Evolutionary conservation across 1,140 invertebrate species (phyloP), one percentile per base, ranked within the genome.

Genomic region (Sminthurides bifidus): DNA sequence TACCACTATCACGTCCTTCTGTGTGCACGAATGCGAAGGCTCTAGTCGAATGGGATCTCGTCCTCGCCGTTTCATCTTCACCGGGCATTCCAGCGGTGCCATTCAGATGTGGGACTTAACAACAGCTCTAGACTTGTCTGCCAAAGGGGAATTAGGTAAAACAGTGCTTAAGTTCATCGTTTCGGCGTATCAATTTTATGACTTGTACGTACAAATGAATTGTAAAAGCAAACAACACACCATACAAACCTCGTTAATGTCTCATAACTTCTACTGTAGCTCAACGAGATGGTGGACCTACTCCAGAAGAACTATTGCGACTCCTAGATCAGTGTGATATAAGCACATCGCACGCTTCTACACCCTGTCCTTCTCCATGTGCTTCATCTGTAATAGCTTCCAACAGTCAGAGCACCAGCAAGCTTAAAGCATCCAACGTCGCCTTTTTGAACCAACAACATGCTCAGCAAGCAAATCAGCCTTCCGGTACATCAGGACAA

Each of bases 71-170:
- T 91, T 94, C 67, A 84, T 98, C 65, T 86, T 98, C 63, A 95
- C 92, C 17, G 94, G 93, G 4, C 93, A 97, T 70, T 81, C 83
- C 17, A 94, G 90, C 69, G 93, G 94, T 44, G 84, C 85, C 48
- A 85, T 96, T 64, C 92, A 96, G 76, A 92, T 97, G 86, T 98
- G 92, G 92, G 93, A 98, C 74, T 75, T 98, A 30, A 95, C 91
- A 2, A 96, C 91, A 10, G 92, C 92, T 43, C 73, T 97, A 19
- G 90, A 96, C 71, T 77, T 85, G 52, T 75, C 81, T 67, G 73
- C 79, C 66, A 81, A 85, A 75, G 74, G 76, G 66, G 74, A 76
- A 69, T 73, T 75, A 69, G 77, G 80, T 82, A 72, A 69, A 58
- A 63, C 37, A 27, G n/a, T 41, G n/a, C 4, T 41, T 41, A 17